Base-by-base conservation (phyloP, 2,888 invertebrate species). In the Noctuana brunneofusca region DNA sequence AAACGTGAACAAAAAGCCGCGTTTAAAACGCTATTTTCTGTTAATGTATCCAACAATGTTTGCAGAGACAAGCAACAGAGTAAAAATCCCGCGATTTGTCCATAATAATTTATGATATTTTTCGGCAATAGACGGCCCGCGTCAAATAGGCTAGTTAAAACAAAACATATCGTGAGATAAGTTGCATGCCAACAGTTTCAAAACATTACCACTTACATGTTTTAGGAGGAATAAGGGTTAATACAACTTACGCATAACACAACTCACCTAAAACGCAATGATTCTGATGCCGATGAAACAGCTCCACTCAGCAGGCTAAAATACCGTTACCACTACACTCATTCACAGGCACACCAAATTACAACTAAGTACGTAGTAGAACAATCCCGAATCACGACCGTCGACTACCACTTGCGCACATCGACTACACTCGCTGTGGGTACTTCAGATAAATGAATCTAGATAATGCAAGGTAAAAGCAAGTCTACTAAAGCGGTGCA, bases 381-480 rank as follows among this genome's bases (percentile, higher is more conserved):
- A 63, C 41, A 46, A 55, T 55, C 67, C 65, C 58, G 64, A 64
- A 46, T 58, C 68, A 69, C 89, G 83, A 82, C 84, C 80, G 85
- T 57, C 81, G 72, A 74, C 76, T 74, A 75, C 79, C 79, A 75
- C 71, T 75, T 76, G 78, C 79, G 77, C 73, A 69, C 71, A 75
- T 68, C 76, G 76, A 89, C 88, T 89, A 82, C 72, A 38, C 30
- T 35, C 3, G 27, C 27, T 3, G 74, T 70, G 76, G 75, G 75
- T 73, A 76, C 74, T 75, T 74, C 74, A 85, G 88, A 88, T 88
- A 87, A 87, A 75, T 83, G 79, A 83, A 81, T 85, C 87, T 75
- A 89, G 88, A 89, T 89, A 87, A 78, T 84, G 81, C 80, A 78
- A 82, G 81, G 83, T 83, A 86, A 85, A 84, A 86, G 83, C 75